Evolutionary conservation across 2,113 vertebrate genomes (phyloP), one percentile per base, ranked within the genome.

Genomic region (Cephalopholis sonnerati): DNA sequence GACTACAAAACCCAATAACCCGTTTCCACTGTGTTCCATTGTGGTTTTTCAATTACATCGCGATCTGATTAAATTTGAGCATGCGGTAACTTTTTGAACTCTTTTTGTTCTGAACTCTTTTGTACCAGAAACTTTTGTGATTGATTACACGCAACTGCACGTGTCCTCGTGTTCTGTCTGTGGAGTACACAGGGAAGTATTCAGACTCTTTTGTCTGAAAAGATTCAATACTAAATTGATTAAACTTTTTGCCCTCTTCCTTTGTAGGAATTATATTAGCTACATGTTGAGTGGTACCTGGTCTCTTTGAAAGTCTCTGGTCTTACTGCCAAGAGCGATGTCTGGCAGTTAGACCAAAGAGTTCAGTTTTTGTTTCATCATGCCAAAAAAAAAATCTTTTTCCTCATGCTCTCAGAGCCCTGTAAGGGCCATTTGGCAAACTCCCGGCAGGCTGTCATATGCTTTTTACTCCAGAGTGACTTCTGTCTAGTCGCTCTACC

Each of bases 401-500:
- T 7, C 41, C 27, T 58, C 57, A 61, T 79, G 68, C 80, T 73
- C 63, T 78, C 68, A n/a, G 64, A 85, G 57, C 51, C 69, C 65
- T 69, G 59, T 62, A 69, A 89, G 80, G 72, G 39, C 74, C 65
- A 85, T 87, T 91, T 89, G 78, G 85, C 81, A 86, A 85, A 87
- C 78, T 74, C 74, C 72, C 27, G 32, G 72, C 81, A 84, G 83
- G 64, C 77, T 82, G 85, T 88, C 85, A 79, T 89, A 81, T 69
- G 79, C 79, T 73, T 87, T 89, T 87, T 75, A 77, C 83, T 83
- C 77, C 57, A 48, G 77, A 89, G 74, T 74, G 88, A 86, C 85
- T 91, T 82, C 80, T 80, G 77, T 88, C 85, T 74, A 65, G 87
- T 83, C 74, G 63, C 73, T 84, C 83, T 53, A 83, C 79, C 76